Percentiles rank a stretch among this genome's conserved stretches.
Conservation (phyloP, 2,888 invertebrate species). For the Ganaspis brasiliensis region DNA sequence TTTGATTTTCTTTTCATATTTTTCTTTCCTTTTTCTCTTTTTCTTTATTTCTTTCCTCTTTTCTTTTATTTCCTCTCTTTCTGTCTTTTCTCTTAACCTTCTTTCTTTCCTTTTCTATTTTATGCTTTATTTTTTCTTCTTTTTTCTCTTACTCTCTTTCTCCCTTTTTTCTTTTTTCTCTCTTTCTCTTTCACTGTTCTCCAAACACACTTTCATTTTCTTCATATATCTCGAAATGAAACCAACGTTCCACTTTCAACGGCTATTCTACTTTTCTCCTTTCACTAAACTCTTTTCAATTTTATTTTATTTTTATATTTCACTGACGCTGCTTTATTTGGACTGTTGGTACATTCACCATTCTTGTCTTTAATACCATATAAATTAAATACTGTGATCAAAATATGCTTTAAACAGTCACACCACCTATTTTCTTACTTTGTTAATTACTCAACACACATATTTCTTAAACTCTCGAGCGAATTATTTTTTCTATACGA, state of each 20-base stretch:
- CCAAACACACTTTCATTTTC: conserved; percentile 36
- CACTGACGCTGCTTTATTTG: conserved; percentile 9
- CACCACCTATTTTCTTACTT: conserved; percentile 37
- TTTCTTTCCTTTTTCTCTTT: neutral
- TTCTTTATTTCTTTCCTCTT: conserved; percentile 1
- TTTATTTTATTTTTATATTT: neutral
- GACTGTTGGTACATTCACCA: conserved; percentile 23
- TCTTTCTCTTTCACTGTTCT: conserved; percentile 43
- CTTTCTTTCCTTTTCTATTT: conserved; percentile 42
- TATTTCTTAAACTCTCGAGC: neutral
- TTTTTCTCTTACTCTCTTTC: conserved; percentile 24
- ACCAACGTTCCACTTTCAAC: conserved; percentile 37
- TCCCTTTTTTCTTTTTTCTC: conserved; percentile 1
- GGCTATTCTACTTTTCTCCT: conserved; percentile 28
- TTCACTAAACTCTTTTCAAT: conserved; percentile 33
- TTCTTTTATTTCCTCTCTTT: neutral
- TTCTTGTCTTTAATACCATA: conserved; percentile 20
- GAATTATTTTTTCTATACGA: neutral
- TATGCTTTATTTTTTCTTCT: conserved; percentile 32
- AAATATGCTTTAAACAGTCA: conserved; percentile 35
- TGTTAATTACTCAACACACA: conserved; percentile 2
- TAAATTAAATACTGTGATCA: conserved; percentile 34
- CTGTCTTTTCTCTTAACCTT: conserved; percentile 22
- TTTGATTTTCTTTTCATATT: conserved; percentile 16
- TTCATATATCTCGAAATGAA: conserved; percentile 25